A percentile compares a stretch with the other conserved stretches of the same genome.
Conservation (phyloP, 2,113 vertebrate species). For the Poecilia latipinna region DNA sequence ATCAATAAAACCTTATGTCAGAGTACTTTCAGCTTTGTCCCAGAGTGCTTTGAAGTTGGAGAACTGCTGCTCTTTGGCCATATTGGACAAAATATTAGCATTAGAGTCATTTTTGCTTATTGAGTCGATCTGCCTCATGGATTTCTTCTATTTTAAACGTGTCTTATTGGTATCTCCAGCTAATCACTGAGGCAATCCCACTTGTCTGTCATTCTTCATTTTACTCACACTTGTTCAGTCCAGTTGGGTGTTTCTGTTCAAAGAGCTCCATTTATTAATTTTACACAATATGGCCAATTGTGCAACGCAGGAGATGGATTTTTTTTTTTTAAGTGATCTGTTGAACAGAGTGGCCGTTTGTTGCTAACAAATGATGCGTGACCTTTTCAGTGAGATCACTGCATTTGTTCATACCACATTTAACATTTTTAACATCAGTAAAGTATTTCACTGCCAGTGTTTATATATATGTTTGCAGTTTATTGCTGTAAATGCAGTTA, state of each 20-base stretch:
- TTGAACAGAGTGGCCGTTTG: slow-evolving; percentile 8
- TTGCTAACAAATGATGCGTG: slow-evolving; percentile 9
- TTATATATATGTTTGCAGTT: neutral
- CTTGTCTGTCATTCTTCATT: neutral
- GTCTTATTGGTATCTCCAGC: neutral
- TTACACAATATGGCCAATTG: slow-evolving; percentile 23
- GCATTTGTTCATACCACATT: neutral
- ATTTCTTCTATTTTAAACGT: neutral
- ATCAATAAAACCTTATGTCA: neutral
- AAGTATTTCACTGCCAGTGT: neutral
- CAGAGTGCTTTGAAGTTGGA: neutral
- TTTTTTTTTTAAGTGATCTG: neutral
- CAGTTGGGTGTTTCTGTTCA: slow-evolving; percentile 17
- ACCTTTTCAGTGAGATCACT: neutral
- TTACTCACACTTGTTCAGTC: neutral
- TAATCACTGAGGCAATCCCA: neutral
- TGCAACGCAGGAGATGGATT: neutral
- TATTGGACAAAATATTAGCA: neutral
- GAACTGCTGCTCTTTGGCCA: too few species aligned
- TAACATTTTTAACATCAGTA: neutral
- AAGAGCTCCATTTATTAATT: slow-evolving; percentile 6
- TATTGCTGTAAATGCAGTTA: neutral
- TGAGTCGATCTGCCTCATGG: neutral
- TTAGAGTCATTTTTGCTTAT: neutral
- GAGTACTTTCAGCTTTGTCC: neutral